Evolutionary conservation across 2,113 vertebrate genomes (phyloP).

Genomic region (Carollia perspicillata): DNA sequence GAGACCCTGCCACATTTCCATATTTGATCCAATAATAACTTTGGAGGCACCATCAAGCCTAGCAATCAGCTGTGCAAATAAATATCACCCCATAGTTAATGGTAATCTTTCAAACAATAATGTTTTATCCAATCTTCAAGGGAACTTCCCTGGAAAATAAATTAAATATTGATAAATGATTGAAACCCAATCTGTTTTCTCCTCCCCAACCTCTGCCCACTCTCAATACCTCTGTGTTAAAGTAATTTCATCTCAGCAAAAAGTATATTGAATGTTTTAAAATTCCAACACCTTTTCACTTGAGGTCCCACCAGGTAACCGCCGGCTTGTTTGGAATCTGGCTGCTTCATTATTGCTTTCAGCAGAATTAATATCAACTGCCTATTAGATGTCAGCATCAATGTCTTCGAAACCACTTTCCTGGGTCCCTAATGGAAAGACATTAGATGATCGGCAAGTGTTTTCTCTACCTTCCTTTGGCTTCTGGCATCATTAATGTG

Average conservation of each 20-base stretch:
- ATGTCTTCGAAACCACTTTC: constrained; percentile 20
- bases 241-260: neutral
- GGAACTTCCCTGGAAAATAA: neutral
- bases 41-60: neutral
- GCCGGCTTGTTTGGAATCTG: neutral
- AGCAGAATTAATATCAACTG: constrained; percentile 13
- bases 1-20: neutral
- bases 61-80: neutral
- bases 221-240: neutral
- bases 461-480: constrained; percentile 16
- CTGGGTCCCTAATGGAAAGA: neutral
- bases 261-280: neutral
- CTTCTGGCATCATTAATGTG: constrained; percentile 51
- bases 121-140: neutral
- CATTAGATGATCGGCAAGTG: neutral
- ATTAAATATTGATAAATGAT: neutral
- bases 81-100: neutral
- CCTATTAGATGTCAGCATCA: neutral
- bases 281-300: neutral
- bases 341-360: constrained; percentile 3
- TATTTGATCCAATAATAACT: neutral
- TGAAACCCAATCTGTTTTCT: neutral
- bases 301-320: neutral
- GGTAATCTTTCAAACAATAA: neutral
- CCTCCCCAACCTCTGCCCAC: neutral